Percentiles rank a stretch among this genome's conserved stretches.
Conservation (phyloP, 1,140 invertebrate species). For the Heliconius nattereri region DNA sequence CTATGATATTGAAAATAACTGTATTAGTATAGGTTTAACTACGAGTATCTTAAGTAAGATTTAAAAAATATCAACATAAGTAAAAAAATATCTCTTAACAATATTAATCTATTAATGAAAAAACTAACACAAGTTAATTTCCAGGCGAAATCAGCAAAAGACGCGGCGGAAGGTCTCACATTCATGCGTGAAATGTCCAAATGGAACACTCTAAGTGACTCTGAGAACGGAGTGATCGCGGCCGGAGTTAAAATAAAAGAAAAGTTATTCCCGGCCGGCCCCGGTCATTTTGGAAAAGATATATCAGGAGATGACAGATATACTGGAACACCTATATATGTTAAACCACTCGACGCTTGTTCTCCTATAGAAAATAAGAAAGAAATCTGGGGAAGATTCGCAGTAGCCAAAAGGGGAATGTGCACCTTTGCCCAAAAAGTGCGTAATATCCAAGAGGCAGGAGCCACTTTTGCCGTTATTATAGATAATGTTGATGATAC, state of each 20-base stretch:
- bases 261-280: constrained; percentile 87
- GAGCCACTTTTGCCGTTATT: constrained; percentile 93
- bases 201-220: constrained; percentile 85
- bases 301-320: constrained; percentile 84
- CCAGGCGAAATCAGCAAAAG: constrained; percentile 90
- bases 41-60: too few relatives aligned
- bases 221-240: constrained; percentile 66
- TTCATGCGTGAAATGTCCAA: constrained; percentile 99
- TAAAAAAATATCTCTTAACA: too few relatives aligned
- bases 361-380: constrained; percentile 83
- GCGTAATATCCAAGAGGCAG: constrained; percentile 89
- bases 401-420: constrained; percentile 91
- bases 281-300: constrained; percentile 94
- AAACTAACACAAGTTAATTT: constrained; percentile 19
- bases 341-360: constrained; percentile 84
- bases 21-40: too few relatives aligned
- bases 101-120: not conserved
- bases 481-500: constrained; percentile 92
- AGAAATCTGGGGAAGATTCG: constrained; percentile 88
- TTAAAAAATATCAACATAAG: too few relatives aligned
- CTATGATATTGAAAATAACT: too few relatives aligned
- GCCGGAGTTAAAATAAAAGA: constrained; percentile 59
- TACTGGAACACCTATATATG: constrained; percentile 83
- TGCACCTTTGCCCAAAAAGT: constrained; percentile 99
- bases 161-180: constrained; percentile 94